These are phyloP conservation scores for Hyperoplus immaculatus DNA, from an alignment of 2,797 vertebrate genomes.

Conservation along the genomic window DNA sequence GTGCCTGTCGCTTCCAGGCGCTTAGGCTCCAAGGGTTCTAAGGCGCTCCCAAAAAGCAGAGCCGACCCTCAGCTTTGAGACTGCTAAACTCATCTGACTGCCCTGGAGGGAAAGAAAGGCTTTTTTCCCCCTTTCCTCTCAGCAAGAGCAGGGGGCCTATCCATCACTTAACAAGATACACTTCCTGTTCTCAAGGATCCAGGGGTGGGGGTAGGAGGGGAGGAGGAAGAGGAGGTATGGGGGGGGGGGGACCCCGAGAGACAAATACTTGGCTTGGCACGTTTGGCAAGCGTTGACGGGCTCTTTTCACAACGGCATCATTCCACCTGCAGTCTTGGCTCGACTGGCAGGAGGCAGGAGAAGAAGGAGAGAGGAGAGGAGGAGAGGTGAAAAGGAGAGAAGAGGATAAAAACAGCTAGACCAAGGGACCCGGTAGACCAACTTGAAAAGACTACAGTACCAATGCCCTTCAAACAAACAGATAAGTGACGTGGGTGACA, in stretches of 20 bases:
- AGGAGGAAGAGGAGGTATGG: conserved; percentile 17
- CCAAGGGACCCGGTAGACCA: conserved; percentile 36
- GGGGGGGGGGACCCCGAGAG: conserved; percentile 80
- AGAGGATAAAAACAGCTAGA: conserved; percentile 39
- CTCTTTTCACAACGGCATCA: conserved; percentile 87
- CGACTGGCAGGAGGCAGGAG: conserved; percentile 39
- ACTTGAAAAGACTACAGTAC: conserved; percentile 53
- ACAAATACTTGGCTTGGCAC: conserved; percentile 91
- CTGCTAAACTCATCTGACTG: conserved; percentile 85
- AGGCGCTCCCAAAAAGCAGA: conserved; percentile 63
- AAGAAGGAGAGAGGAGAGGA: conserved; percentile 5
- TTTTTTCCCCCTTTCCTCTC: conserved; percentile 78
- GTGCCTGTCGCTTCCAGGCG: conserved; percentile 55
- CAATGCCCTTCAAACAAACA: conserved; percentile 62
- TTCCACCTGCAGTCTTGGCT: conserved; percentile 87
- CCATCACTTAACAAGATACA: conserved; percentile 93
- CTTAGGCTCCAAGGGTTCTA: conserved; percentile 61
- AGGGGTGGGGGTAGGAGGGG: conserved; percentile 81
- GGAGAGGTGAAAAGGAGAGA: conserved; percentile 19
- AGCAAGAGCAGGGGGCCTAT: conserved; percentile 87
- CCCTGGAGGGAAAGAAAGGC: conserved; percentile 80
- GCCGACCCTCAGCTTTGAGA: conserved; percentile 74
- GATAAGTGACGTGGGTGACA: conserved; percentile 57
- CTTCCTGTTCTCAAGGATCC: conserved; percentile 94
- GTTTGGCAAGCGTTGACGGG: conserved; percentile 86